Base-by-base conservation (phyloP, 2,797 vertebrate species). In the Uromys caudimaculatus region DNA sequence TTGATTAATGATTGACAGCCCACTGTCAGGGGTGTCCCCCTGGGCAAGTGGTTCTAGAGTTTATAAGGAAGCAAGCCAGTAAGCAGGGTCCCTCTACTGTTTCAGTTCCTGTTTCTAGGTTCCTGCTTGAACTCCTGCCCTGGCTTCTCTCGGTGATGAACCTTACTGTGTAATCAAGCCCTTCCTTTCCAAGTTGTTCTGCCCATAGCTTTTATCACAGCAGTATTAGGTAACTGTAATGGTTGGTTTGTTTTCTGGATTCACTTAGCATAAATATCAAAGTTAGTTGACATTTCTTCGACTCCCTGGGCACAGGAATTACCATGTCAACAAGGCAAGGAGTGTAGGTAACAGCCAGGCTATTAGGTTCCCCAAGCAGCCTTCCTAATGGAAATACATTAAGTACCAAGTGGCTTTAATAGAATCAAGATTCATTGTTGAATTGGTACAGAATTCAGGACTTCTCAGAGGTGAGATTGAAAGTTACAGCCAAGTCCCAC, bases 221-320 rank as follows among this genome's bases (percentile, higher is more conserved):
- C 32, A 85, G 2, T 35, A n/a, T 38, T n/a, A n/a, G 32, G 62
- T 27, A 69, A 67, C 29, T 67, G 11, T 44, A 50, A n/a, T 67
- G 3, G 0, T 47, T 85, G 44, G 14, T 58, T 95, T 93, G 81
- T 92, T 93, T 95, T 93, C 47, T 87, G 47, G 16, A 69, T 91
- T 89, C 13, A 64, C 82, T 96, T 92, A 91, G 67, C 52, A 54
- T 67, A 75, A 93, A 79, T 50, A 54, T 44, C 73, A 60, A 88
- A 88, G 81, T 62, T 93, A 90, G 95, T 44, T 19, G 78, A 89
- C 12, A 90, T 75, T 0, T 10, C 82, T 86, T 83, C 89, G 76
- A 92, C 27, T 92, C 50, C 56, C 50, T 47, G 35, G 58, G 50
- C 82, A 29, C 79, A 64, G 81, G 24, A 78, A 75, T 87, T 85